Evolutionary conservation across 2,113 vertebrate genomes (phyloP).

Genomic region (Tyto alba): DNA sequence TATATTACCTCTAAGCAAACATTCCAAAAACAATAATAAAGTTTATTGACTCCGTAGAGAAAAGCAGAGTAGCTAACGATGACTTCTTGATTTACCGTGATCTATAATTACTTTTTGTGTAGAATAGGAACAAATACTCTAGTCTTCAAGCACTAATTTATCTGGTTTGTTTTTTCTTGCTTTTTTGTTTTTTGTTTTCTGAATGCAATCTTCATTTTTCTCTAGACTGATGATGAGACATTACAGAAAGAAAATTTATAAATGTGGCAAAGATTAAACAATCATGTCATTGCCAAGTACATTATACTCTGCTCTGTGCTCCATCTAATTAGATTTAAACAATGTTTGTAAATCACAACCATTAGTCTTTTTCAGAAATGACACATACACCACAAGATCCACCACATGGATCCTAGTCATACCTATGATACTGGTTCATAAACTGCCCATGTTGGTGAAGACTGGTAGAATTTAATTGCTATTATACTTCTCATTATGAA

Average conservation of each 20-base stretch:
- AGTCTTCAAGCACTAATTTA: not conserved
- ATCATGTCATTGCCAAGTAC: not conserved
- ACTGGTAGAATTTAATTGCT: not conserved
- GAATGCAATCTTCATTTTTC: not conserved
- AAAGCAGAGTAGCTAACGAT: constrained; percentile 19
- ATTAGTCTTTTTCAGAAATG: not conserved
- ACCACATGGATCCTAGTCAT: not conserved
- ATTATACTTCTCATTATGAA: not conserved
- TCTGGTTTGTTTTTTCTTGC: no score
- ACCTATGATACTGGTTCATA: not conserved
- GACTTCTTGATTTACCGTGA: constrained; percentile 19
- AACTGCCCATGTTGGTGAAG: not conserved
- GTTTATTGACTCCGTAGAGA: not conserved
- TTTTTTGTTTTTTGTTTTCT: constrained; percentile 37
- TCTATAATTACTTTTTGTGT: constrained; percentile 6
- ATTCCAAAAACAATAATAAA: not conserved
- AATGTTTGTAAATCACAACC: not conserved
- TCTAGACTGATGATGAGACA: not conserved
- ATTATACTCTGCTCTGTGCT: not conserved
- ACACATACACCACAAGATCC: not conserved
- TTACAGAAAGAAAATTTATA: not conserved
- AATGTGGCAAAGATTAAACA: not conserved
- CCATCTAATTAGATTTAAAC: not conserved
- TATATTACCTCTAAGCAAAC: not conserved
- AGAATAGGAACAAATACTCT: not conserved